These are phyloP conservation scores for Chaitophorus viminalis DNA, from an alignment of 2,888 invertebrate species.

Conservation along the genomic window DNA sequence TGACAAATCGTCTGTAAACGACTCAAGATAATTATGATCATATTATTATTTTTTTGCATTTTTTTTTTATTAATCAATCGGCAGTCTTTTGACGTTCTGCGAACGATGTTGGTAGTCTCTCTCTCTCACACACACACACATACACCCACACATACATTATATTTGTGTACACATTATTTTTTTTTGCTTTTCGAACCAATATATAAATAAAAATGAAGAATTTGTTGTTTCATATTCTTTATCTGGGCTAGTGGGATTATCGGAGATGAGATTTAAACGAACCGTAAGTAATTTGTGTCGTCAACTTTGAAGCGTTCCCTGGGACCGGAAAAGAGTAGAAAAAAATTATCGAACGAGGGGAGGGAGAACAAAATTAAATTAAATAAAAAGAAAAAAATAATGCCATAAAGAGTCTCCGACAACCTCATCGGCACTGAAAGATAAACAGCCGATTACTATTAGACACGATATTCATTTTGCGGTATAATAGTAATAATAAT, in stretches of 20 bases:
- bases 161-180: no score
- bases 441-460: no score
- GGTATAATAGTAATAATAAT: no score
- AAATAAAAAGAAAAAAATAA: no score
- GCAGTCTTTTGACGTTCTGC: background rate
- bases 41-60: background rate
- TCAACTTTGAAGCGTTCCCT: slow-evolving; percentile 36
- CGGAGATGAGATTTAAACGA: slow-evolving; percentile 45
- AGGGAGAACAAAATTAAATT: background rate
- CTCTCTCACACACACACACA: no score
- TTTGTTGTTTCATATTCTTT: slow-evolving; percentile 4
- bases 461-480: no score
- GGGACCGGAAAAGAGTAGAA: background rate
- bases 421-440: no score
- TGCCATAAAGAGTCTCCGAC: background rate
- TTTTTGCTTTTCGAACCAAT: no score
- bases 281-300: slow-evolving; percentile 35
- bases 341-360: background rate
- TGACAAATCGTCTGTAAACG: slow-evolving; percentile 4
- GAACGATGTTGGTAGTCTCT: background rate
- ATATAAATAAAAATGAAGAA: background rate
- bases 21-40: slow-evolving; percentile 16
- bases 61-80: slow-evolving; percentile 26
- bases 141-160: no score
- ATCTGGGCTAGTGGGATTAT: background rate